Evolutionary conservation across 2,888 invertebrate genomes (phyloP).

Genomic region (Tholera decimalis): DNA sequence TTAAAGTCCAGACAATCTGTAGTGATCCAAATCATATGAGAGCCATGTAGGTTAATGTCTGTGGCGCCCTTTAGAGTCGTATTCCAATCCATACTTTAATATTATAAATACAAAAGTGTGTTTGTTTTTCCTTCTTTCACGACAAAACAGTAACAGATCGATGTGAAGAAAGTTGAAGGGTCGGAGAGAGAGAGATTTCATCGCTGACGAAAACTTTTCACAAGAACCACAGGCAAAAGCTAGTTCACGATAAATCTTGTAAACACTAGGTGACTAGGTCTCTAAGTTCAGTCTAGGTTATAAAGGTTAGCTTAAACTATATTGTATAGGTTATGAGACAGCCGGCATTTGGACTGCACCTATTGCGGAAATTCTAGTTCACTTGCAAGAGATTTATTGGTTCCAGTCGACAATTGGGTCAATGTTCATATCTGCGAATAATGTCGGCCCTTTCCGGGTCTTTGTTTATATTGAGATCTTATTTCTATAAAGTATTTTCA

Average conservation of each 20-base stretch:
- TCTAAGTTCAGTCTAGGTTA: conserved; percentile 31
- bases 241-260: conserved; percentile 27
- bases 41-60: no score
- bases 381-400: conserved; percentile 23
- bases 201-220: no score
- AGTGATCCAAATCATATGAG: no score
- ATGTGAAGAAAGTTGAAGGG: no score
- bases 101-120: no score
- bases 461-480: neutral
- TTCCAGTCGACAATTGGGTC: conserved; percentile 39
- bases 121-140: no score
- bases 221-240: conserved; percentile 3
- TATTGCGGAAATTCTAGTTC: conserved; percentile 50
- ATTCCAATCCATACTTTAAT: no score
- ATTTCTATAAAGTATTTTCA: neutral
- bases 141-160: no score
- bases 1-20: no score
- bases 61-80: no score
- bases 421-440: conserved; percentile 17
- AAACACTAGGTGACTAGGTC: conserved; percentile 27
- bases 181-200: no score
- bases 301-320: conserved; percentile 40
- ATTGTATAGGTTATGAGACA: conserved; percentile 38
- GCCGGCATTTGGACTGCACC: conserved; percentile 43
- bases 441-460: conserved; percentile 2